phyloP scores from a whole-genome alignment of 2,888 invertebrate genomes.

The Neuroscelio doddi region DNA sequence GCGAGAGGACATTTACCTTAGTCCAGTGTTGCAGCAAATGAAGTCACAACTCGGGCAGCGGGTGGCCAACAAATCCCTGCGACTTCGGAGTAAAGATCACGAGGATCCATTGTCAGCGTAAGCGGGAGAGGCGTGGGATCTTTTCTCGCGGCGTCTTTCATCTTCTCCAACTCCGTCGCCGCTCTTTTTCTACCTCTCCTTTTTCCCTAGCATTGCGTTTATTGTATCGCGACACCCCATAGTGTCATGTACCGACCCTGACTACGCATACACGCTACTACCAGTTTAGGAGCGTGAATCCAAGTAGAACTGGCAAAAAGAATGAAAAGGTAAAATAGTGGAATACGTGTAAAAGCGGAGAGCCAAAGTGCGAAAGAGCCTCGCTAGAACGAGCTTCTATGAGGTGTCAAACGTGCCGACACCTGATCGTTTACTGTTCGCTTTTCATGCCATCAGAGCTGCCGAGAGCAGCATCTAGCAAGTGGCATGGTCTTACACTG shows the following conservation, averaged over 20 bases:
- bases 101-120: constrained; percentile 61
- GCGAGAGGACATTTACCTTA: background rate
- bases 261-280: constrained; percentile 5
- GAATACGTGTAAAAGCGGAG: constrained; percentile 24
- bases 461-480: constrained; percentile 1
- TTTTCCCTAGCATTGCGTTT: constrained; percentile 42
- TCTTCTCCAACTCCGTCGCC: constrained; percentile 56
- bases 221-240: constrained; percentile 55
- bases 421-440: constrained; percentile 54
- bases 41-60: constrained; percentile 70
- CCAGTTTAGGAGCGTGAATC: too few relatives aligned
- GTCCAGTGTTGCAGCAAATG: constrained; percentile 60
- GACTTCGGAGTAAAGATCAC: constrained; percentile 60
- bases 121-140: constrained; percentile 67
- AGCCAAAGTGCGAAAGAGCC: too few relatives aligned
- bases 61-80: constrained; percentile 65
- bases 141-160: constrained; percentile 66
- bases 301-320: too few relatives aligned
- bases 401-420: constrained; percentile 58
- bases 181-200: constrained; percentile 19
- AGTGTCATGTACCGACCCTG: constrained; percentile 16
- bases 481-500: constrained; percentile 11
- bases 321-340: constrained; percentile 11
- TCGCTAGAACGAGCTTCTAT: too few relatives aligned
- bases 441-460: constrained; percentile 8